Conservation (phyloP, 1,140 invertebrate genomes). For the Triops longicaudatus region DNA sequence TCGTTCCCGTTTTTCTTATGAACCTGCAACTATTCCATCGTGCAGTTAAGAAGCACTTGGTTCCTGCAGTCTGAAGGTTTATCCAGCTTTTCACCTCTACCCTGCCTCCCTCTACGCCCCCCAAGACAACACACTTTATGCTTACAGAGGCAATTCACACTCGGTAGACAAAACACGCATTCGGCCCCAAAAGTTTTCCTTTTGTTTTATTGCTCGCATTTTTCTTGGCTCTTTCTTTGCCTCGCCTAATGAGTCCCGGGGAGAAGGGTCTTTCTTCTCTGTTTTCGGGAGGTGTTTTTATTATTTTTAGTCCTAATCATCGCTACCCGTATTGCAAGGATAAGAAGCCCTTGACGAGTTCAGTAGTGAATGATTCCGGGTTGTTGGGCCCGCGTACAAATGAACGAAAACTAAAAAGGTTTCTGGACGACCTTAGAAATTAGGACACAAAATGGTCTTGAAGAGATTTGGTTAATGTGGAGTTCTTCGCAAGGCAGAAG, state of each 20-base stretch:
- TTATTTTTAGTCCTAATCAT: not conserved
- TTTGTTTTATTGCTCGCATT: not conserved
- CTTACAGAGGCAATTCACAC: slow-evolving; percentile 1
- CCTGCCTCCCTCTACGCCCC: not conserved
- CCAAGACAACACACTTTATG: not conserved
- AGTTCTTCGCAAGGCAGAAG: too few relatives aligned
- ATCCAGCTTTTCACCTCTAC: not conserved
- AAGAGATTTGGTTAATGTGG: too few relatives aligned
- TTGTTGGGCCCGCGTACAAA: not conserved
- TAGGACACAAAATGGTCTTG: too few relatives aligned
- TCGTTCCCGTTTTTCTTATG: too few relatives aligned
- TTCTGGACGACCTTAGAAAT: too few relatives aligned
- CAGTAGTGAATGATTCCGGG: not conserved
- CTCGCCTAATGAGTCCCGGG: not conserved
- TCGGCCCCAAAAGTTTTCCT: not conserved
- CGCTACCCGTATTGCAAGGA: not conserved
- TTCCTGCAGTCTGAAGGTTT: too few relatives aligned
- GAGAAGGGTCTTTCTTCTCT: not conserved
- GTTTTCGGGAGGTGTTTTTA: not conserved
- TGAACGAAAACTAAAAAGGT: too few relatives aligned
- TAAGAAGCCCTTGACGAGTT: not conserved
- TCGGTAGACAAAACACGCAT: not conserved
- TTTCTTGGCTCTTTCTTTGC: not conserved
- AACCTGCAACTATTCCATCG: too few relatives aligned
- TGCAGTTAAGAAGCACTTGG: too few relatives aligned